Conservation (phyloP, 1,140 invertebrate genomes). For the Chelonus insularis region DNA sequence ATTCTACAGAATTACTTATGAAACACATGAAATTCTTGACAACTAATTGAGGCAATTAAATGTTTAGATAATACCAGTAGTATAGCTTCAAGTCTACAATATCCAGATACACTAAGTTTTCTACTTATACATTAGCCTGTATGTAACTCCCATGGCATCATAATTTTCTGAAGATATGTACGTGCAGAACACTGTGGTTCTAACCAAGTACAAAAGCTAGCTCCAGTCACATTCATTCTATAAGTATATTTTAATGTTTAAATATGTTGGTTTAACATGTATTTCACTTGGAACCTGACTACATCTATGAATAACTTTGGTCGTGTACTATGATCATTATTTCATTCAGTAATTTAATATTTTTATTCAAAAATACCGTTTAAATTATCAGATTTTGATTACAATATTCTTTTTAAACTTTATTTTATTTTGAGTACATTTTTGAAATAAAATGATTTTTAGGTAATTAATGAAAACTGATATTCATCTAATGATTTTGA, state of each 20-base stretch:
- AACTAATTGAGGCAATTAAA: too few species aligned
- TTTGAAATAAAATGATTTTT: too few species aligned
- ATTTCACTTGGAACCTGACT: neutral
- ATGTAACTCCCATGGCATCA: neutral
- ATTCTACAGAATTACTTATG: too few species aligned
- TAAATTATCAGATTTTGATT: too few species aligned
- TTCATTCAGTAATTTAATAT: too few species aligned
- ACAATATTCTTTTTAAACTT: too few species aligned
- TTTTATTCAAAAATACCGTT: too few species aligned
- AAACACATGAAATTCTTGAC: too few species aligned
- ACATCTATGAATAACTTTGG: neutral
- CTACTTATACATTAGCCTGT: neutral
- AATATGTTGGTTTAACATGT: neutral
- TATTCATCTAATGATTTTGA: too few species aligned
- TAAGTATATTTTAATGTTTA: conserved; percentile 15
- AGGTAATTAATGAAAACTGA: too few species aligned
- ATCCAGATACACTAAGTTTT: neutral
- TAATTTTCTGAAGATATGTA: neutral
- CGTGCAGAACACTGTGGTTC: neutral
- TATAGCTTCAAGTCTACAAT: too few species aligned
- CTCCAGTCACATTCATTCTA: conserved; percentile 16
- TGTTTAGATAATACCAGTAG: neutral
- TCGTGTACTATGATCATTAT: neutral
- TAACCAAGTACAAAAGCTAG: neutral
- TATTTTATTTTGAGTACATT: too few species aligned